Base-by-base conservation (phyloP, 2,888 invertebrate species). In the Volucella inflata region DNA sequence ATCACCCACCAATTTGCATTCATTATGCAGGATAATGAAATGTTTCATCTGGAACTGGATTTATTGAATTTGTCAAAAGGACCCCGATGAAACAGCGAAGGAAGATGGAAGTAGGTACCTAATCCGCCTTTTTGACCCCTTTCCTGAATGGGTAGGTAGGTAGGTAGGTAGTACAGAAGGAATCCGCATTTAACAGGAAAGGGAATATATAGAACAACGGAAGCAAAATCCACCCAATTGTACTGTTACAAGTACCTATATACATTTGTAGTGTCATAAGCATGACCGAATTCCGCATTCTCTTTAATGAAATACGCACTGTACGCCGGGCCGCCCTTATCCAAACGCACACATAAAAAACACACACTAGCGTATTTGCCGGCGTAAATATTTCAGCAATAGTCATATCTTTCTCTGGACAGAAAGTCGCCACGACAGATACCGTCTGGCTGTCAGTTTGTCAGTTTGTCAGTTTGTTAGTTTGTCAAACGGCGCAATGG, bases 1-100 rank as follows among this genome's bases (percentile, higher is more conserved):
- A 81, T 77, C 85, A 72, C 72, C 77, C 76, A 62, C 72, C 81
- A 85, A 85, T 85, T 85, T 81, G 62, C 76, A 81, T 85, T 72
- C 67, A 81, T 85, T 81, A 85, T 72, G 46, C 14, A n/a, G 76
- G 59, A 75, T 84, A 81, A 77, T 85, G 60, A 76, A 76, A 85
- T 76, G 80, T 84, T 84, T 84, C 71, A 30, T 16, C 76, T 17
- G 46, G 59, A 72, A 68, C 71, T 57, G 74, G 78, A 83, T 83
- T 83, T 87, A 87, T 80, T 79, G 62, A 85, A 84, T 85, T 77
- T 80, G 80, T 77, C 77, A 85, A 55, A 53, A 59, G 40, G 46
- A 53, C 21, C 30, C 21, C 30, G 48, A 40, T 11, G n/a, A 21
- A 75, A 71, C 75, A 74, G 75, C 3, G 21, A 21, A 21, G 3